Base-by-base conservation (phyloP, 2,888 invertebrate species). In the Ceramica pisi region DNA sequence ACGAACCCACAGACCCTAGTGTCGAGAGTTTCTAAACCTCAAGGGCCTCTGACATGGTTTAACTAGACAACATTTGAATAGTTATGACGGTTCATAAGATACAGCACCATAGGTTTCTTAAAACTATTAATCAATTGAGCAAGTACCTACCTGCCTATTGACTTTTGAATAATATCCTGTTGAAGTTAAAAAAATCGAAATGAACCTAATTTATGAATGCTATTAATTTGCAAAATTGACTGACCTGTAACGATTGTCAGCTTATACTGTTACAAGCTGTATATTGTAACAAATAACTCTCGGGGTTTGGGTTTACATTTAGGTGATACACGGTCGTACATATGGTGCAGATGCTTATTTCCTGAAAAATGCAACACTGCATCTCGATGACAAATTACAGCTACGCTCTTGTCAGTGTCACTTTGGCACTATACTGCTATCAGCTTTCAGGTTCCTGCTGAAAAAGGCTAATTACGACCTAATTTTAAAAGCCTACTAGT, bases 241-340 rank as follows among this genome's bases (percentile, higher is more conserved):
- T 38, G 44, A 10, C 44, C 19, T 66, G 19, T 16, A 8, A 44
- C 1, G n/a, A 53, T 16, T 35, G 21, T 46, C 31, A 59, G 23
- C 57, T 78, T 38, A 71, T 71, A 71, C 38, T 78, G 26, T 46
- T 69, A 78, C 19, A 50, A 46, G 2, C 1, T 31, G 26, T 6
- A 44, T 51, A 44, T 46, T 62, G 19, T 62, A 35, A 55, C 56
- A 55, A 41, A 44, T 51, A 48, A 64, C 31, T 67, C n/a, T 71
- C 21, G 44, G 56, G 38, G 35, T 41, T 62, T 55, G 35, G 7
- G 48, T 19, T 23, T 19, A n/a, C 1, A 6, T n/a, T 59, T 64
- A 50, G 7, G 21, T 44, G 31, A 48, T 50, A 35, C 56, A 55
- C 8, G 56, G 23, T 35, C 14, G 19, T 23, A 48, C 57, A 23